Evolutionary conservation across 2,113 vertebrate genomes (phyloP).

Genomic region (Hipposideros armiger): DNA sequence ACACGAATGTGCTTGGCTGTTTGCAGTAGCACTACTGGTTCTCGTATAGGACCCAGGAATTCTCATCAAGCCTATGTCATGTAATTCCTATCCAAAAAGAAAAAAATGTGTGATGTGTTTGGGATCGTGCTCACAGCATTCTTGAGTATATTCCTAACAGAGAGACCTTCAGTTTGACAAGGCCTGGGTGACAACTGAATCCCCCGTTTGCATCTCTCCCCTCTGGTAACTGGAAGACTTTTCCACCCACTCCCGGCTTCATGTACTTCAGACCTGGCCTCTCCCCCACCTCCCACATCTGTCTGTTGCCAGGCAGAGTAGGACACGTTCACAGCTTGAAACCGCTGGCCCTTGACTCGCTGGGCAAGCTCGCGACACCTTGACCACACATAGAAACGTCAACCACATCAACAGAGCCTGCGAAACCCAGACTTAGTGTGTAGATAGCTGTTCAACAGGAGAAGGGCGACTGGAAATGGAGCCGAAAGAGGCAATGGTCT

Average conservation of each 20-base stretch:
- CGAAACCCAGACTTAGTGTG: too few relatives aligned
- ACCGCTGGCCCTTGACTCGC: neutral
- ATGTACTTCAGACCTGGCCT: neutral
- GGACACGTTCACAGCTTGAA: neutral
- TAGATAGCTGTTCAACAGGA: neutral
- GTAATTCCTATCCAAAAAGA: neutral
- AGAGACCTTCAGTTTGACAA: neutral
- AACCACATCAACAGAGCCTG: fast-evolving
- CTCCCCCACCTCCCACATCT: neutral
- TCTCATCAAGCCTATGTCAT: neutral
- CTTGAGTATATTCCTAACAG: neutral
- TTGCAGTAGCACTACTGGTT: neutral
- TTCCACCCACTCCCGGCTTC: neutral
- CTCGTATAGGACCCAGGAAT: neutral
- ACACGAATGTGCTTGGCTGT: neutral
- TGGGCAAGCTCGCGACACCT: neutral
- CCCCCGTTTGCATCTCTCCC: neutral
- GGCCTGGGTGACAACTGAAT: neutral
- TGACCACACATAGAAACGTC: neutral
- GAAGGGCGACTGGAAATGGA: neutral
- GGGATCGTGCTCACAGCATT: neutral
- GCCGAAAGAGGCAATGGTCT: neutral
- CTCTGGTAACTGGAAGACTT: neutral
- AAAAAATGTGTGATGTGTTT: neutral
- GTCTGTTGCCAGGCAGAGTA: neutral